Evolutionary conservation across 1,140 invertebrate genomes (phyloP), one percentile per base, ranked within the genome.

Genomic region (Notospermus geniculatus): DNA sequence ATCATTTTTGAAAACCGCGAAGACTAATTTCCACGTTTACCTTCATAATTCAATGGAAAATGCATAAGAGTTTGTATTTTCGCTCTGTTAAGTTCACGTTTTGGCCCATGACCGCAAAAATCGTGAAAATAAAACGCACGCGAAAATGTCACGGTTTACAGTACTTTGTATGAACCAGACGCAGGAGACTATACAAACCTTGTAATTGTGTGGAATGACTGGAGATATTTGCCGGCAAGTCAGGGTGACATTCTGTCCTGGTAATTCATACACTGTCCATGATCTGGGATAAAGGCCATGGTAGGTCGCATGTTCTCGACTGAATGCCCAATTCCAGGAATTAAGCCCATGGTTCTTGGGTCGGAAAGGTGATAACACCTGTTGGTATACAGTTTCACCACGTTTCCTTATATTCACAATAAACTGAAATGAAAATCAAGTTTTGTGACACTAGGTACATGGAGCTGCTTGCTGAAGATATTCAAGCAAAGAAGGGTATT

Each of bases 261-360:
- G 87, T 50, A 97, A 86, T 74, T 91, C 85, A 81, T 91, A 95
- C 60, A 89, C 88, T 2, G 91, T 94, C 93, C 93, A 96, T 23
- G 92, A 87, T 60, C 91, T 84, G 0, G 93, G 94, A 83, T 93
- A 97, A 1, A 97, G 80, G 0, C 88, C 93, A 60, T 90, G 91
- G 75, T 95, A 96, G 64, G 85, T 83, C 70, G 88, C 92, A 69
- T 89, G 84, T 2, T 83, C 80, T 17, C 85, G 86, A 41, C 50
- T 57, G 59, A 76, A 74, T 22, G 58, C 86, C 85, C 89, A 92
- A 70, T 90, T 86, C 92, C 92, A 95, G 5, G 84, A 76, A 25
- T 81, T 80, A 36, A 91, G 82, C 58, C 77, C 76, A 70, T 85
- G 85, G 22, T 64, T 66, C 66, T 85, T 87, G 43, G 84, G 83